Conservation (phyloP, 2,113 vertebrate species). For the Leuciscus idus region DNA sequence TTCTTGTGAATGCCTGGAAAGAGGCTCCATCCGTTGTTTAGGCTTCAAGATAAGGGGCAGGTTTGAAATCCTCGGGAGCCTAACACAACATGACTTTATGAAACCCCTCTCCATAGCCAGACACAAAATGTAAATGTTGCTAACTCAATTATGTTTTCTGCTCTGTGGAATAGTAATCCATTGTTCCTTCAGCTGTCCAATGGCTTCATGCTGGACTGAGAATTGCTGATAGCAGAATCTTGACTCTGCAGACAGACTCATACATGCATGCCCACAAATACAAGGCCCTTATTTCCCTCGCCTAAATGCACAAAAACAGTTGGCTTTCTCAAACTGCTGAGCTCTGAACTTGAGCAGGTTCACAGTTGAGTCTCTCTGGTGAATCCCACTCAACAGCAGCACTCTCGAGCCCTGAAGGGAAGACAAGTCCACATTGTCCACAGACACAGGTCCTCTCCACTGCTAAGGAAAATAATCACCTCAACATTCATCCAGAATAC, state of each 20-base stretch:
- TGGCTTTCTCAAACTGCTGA: constrained; percentile 37
- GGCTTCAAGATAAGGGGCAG: constrained; percentile 19
- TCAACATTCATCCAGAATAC: neutral
- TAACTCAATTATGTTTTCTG: constrained; percentile 52
- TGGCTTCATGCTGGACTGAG: constrained; percentile 39
- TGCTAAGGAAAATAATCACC: neutral
- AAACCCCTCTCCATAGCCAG: constrained; percentile 34
- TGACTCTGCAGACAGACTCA: constrained; percentile 28
- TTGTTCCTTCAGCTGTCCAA: constrained; percentile 24
- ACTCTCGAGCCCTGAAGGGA: constrained; percentile 1
- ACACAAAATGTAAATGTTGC: constrained; percentile 38
- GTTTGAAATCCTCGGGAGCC: constrained; percentile 19
- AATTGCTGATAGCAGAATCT: constrained; percentile 45
- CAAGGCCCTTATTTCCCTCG: constrained; percentile 38
- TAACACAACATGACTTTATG: constrained; percentile 39
- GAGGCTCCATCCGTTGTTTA: constrained; percentile 11
- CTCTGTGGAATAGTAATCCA: constrained; percentile 31
- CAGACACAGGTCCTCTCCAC: constrained; percentile 13
- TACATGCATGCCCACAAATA: constrained; percentile 24
- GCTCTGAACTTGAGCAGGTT: constrained; percentile 25
- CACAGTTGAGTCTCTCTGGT: constrained; percentile 26
- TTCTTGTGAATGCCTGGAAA: constrained; percentile 19
- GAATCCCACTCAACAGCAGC: neutral
- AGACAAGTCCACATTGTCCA: constrained; percentile 33
- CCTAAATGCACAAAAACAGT: constrained; percentile 46